Evolutionary conservation across 2,113 vertebrate genomes (phyloP).

Genomic region (Chaetodon trifascialis): DNA sequence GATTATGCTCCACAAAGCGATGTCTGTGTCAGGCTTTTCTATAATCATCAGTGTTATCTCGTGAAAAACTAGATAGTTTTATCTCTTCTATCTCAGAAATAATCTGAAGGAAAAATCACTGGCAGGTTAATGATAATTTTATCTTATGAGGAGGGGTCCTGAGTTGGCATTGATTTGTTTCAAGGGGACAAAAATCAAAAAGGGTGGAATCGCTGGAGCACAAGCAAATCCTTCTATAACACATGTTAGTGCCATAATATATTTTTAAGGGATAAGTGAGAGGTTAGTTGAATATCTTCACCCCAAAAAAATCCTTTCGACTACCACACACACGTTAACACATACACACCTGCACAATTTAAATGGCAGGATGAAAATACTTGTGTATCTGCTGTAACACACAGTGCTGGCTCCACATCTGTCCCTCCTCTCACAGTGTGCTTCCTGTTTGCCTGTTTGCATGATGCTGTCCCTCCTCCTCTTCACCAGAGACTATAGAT

Average conservation of each 20-base stretch:
- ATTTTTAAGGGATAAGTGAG: neutral
- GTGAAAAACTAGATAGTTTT: too few relatives aligned
- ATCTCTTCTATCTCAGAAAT: neutral
- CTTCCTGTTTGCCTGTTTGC: too few relatives aligned
- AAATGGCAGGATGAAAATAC: neutral
- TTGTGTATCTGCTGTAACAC: neutral
- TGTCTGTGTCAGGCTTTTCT: too few relatives aligned
- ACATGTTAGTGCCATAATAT: neutral
- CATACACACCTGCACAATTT: neutral
- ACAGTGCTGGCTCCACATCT: neutral
- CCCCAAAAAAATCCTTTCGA: too few relatives aligned
- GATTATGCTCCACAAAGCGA: neutral
- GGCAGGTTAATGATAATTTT: neutral
- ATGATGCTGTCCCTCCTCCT: neutral
- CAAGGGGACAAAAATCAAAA: neutral
- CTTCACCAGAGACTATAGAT: slow-evolving; percentile 8
- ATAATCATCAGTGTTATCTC: neutral
- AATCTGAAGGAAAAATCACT: neutral
- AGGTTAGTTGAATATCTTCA: neutral
- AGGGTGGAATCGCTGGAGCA: neutral
- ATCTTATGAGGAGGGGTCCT: neutral
- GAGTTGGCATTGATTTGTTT: neutral
- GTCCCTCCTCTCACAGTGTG: too few relatives aligned
- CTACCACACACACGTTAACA: too few relatives aligned
- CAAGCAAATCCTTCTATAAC: neutral